Evolutionary conservation across 2,113 vertebrate species (phyloP), one percentile per base, ranked within the genome.

Genomic region (Gymnarchus niloticus): DNA sequence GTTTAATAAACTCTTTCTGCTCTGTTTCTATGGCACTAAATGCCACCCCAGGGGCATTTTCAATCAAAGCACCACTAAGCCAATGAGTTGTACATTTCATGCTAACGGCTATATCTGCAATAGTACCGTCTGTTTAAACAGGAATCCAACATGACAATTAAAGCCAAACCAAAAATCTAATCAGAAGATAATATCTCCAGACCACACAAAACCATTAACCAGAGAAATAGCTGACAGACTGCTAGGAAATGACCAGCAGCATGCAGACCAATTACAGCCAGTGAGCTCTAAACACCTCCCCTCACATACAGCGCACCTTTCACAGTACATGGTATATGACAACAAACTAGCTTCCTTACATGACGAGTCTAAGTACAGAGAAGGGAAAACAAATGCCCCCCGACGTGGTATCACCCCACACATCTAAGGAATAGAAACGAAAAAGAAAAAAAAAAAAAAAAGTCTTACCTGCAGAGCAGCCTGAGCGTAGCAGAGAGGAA

Each of bases 391-490:
- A 25, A 69, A 33, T 28, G 14, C 2, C 33, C 65, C 73, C 37
- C 41, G n/a, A 12, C 12, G 25, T 51, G 12, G 1, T 28, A 83
- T 6, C 6, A 23, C 52, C 4, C 28, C 56, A 19, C 85, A 41
- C 48, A 1, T 28, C n/a, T 73, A 56, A 3, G 37, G 56, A 7
- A 21, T 37, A 52, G 28, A 57, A 28, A 25, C 56, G 5, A 33
- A n/a, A 46, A 83, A 28, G 54, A 56, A 56, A 17, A 83, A 86
- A 84, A 88, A 76, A 51, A 84, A 76, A 25, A 84, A 92, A 85
- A 86, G 84, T 86, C 95, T 97, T 95, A 98, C 97, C 97, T 97
- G 96, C 91, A 98, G 91, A 90, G 96, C 94, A 93, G 96, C 96
- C 96, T 96, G 95, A 91, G 87, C 91, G 90, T 85, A 90, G 89